phyloP scores from a whole-genome alignment of 2,888 invertebrate species.

The Drosophila antonietae region DNA sequence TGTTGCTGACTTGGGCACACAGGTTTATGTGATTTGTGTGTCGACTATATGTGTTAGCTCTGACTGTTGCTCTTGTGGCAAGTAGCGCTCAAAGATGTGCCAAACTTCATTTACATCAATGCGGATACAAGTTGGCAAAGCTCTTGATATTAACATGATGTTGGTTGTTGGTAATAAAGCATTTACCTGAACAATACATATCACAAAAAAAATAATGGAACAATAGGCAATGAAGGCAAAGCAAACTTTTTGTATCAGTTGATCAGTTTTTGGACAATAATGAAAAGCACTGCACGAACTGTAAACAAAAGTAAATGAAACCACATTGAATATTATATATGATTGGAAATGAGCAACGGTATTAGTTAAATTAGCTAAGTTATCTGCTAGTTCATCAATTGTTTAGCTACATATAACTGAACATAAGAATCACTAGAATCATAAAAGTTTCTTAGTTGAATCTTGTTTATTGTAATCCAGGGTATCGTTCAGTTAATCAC shows the following conservation, averaged over 20 bases:
- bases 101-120: constrained; percentile 34
- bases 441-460: background rate
- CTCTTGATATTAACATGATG: constrained; percentile 18
- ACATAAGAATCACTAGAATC: background rate
- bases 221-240: background rate
- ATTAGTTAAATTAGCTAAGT: no score
- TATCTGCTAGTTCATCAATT: background rate
- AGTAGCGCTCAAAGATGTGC: constrained; percentile 26
- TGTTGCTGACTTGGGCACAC: constrained; percentile 40
- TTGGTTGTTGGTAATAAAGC: constrained; percentile 8
- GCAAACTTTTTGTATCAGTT: background rate
- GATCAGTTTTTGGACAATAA: no score
- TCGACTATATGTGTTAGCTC: background rate
- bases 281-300: no score
- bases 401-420: background rate
- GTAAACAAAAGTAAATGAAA: no score
- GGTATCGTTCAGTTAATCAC: background rate
- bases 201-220: background rate
- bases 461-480: background rate
- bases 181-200: constrained; percentile 8
- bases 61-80: constrained; percentile 13
- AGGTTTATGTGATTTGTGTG: constrained; percentile 28
- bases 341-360: no score
- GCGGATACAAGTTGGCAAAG: constrained; percentile 31
- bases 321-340: no score